Evolutionary conservation across 2,113 vertebrate species (phyloP).

Genomic region (Cephalopholis sonnerati): DNA sequence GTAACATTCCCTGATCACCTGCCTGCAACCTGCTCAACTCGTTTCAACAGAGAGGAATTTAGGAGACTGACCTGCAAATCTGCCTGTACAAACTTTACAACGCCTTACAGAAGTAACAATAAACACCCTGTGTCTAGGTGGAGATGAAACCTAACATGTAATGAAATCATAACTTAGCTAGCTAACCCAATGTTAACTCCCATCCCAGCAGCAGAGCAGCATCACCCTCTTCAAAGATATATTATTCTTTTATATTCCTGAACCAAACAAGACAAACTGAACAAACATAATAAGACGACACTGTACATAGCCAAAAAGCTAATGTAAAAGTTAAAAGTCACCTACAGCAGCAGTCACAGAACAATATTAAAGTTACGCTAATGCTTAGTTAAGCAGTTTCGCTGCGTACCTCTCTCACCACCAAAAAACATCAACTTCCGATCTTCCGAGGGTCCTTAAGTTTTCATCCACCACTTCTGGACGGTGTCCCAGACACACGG

Average conservation of each 20-base stretch:
- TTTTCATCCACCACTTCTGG: slow-evolving; percentile 15
- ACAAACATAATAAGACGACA: not conserved
- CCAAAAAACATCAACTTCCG: slow-evolving; percentile 50
- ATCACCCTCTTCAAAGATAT: slow-evolving; percentile 6
- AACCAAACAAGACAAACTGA: not conserved
- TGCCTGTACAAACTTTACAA: slow-evolving; percentile 2
- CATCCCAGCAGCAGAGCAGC: slow-evolving; percentile 24
- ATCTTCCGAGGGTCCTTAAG: slow-evolving; percentile 6
- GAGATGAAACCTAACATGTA: not conserved
- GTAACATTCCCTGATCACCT: slow-evolving; percentile 71
- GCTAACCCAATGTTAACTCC: slow-evolving; percentile 38
- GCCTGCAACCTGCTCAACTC: slow-evolving; percentile 77
- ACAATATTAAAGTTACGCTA: slow-evolving; percentile 65
- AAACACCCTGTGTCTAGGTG: not conserved
- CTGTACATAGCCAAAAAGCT: not conserved
- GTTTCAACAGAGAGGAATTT: slow-evolving; percentile 71
- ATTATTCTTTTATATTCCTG: not conserved
- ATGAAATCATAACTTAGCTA: slow-evolving; percentile 31
- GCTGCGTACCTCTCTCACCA: slow-evolving; percentile 63
- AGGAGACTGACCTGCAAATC: slow-evolving; percentile 44
- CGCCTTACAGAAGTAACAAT: not conserved
- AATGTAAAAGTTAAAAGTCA: not conserved
- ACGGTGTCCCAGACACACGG: not conserved
- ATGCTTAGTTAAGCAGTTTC: slow-evolving; percentile 73
- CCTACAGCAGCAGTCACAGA: not conserved